These are phyloP conservation scores for Arctocebus calabarensis DNA, from an alignment of 2,797 vertebrate genomes.

Conservation along the genomic window DNA sequence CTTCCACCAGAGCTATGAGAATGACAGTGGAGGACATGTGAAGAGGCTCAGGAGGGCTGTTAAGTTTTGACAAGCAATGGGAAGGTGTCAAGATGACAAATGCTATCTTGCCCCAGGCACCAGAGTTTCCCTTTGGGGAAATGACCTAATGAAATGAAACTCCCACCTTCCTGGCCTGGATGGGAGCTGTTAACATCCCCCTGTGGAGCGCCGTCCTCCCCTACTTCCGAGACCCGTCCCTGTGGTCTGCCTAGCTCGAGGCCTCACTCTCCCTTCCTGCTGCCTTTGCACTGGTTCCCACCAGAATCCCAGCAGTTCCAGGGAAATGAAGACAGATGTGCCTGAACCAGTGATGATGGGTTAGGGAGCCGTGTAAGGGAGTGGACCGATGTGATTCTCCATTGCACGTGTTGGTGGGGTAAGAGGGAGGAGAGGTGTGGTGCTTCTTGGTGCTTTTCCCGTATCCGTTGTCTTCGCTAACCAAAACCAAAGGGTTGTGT, in stretches of 20 bases:
- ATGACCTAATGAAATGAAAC: neutral
- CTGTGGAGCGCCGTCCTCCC: neutral
- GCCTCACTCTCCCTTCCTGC: neutral
- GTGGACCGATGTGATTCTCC: neutral
- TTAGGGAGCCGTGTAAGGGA: neutral
- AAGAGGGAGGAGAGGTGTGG: neutral
- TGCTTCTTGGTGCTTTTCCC: neutral
- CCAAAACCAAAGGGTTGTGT: neutral
- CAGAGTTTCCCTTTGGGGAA: conserved; percentile 40
- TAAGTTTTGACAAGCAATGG: conserved; percentile 29
- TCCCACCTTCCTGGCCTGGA: neutral
- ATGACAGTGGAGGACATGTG: neutral
- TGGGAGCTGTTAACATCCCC: neutral
- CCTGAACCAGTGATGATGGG: neutral
- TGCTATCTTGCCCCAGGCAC: neutral
- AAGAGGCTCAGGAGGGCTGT: conserved; percentile 17
- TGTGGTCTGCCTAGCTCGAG: rapidly evolving
- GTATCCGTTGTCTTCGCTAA: neutral
- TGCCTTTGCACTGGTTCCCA: neutral
- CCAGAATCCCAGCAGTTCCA: neutral
- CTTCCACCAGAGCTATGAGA: neutral
- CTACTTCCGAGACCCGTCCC: neutral
- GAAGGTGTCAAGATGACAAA: conserved; percentile 59
- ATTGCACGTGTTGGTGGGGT: neutral
- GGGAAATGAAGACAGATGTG: neutral